These are phyloP conservation scores for Alentia gelatinosa DNA, from an alignment of 2,888 invertebrate species.

Conservation along the genomic window DNA sequence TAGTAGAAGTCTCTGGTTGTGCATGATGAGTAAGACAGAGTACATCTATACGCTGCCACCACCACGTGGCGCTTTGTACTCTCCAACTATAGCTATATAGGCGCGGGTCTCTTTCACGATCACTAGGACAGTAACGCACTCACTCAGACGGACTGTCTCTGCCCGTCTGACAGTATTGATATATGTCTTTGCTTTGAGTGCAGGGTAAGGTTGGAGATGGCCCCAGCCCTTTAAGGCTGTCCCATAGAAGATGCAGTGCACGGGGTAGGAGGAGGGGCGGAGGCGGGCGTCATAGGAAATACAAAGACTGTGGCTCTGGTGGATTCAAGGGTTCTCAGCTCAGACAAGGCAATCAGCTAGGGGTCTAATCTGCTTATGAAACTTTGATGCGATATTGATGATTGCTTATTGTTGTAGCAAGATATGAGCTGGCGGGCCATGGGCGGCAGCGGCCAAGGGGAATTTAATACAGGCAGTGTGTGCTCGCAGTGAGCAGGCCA, in stretches of 20 bases:
- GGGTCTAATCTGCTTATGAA: slow-evolving; percentile 14
- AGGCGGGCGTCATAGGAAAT: slow-evolving; percentile 4
- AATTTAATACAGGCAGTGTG: not conserved
- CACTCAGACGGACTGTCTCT: not conserved
- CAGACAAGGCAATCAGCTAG: slow-evolving; percentile 19
- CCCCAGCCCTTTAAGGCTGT: not conserved
- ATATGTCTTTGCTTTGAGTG: not conserved
- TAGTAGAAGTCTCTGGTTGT: too few species aligned
- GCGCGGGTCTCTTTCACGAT: not conserved
- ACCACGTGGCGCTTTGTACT: too few species aligned
- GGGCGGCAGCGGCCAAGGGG: not conserved
- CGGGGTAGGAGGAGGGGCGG: too few species aligned
- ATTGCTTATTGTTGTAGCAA: not conserved
- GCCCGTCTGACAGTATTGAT: not conserved
- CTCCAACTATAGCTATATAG: not conserved
- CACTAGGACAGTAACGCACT: not conserved
- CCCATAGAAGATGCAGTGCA: too few species aligned
- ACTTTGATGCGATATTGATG: slow-evolving; percentile 44
- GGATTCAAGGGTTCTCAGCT: not conserved
- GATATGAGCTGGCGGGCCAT: not conserved
- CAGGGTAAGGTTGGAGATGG: not conserved
- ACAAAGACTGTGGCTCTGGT: not conserved
- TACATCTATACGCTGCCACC: too few species aligned
- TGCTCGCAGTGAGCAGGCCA: not conserved
- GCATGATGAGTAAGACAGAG: too few species aligned